Evolutionary conservation across 2,113 vertebrate genomes (phyloP).

Genomic region (Brachypodius melanocephalos): DNA sequence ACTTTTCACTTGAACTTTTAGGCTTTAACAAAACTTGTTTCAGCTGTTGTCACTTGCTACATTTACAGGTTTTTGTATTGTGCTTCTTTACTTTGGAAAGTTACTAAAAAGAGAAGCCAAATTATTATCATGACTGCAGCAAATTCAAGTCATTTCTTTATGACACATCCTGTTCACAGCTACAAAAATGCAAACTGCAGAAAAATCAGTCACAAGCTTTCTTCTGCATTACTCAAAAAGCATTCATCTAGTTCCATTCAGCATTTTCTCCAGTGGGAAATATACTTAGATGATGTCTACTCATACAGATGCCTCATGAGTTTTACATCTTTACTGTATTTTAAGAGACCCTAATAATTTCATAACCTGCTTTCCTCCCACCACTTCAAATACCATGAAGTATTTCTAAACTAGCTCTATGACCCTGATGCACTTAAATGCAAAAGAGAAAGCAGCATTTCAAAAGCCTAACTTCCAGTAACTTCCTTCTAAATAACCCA

Average conservation of each 20-base stretch:
- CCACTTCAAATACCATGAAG: neutral
- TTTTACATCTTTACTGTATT: neutral
- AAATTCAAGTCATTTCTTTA: conserved; percentile 10
- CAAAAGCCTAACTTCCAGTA: neutral
- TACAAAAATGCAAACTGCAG: conserved; percentile 8
- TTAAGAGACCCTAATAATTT: neutral
- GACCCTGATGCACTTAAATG: neutral
- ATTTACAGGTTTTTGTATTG: neutral
- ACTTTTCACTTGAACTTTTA: neutral
- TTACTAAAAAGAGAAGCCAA: neutral
- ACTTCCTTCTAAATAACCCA: neutral
- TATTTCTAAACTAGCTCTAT: neutral
- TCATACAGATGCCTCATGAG: neutral
- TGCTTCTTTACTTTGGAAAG: neutral
- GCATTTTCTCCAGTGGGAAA: neutral
- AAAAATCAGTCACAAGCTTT: neutral
- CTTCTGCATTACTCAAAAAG: neutral
- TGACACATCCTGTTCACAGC: conserved; percentile 10
- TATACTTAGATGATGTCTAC: neutral
- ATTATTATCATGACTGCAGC: neutral
- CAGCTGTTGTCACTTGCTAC: neutral
- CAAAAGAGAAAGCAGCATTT: neutral
- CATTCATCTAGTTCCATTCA: neutral
- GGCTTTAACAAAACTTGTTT: neutral
- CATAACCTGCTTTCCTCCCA: neutral